These are phyloP conservation scores for Rhogogaster chlorosoma DNA, from an alignment of 2,888 invertebrate species.

Conservation along the genomic window DNA sequence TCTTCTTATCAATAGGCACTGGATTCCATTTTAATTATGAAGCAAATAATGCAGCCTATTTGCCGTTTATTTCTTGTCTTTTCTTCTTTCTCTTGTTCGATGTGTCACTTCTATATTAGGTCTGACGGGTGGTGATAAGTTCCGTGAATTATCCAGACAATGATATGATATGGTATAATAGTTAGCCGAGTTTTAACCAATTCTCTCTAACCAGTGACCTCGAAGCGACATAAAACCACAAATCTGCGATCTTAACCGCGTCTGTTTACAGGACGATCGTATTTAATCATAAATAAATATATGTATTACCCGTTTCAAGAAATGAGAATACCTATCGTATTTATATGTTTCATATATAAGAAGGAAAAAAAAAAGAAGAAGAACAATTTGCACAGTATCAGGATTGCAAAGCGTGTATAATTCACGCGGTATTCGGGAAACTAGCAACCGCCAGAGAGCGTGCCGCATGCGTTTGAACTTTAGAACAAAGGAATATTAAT, in stretches of 20 bases:
- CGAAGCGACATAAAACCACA: conserved; percentile 22
- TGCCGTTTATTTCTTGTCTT: not conserved
- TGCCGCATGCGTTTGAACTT: conserved; percentile 28
- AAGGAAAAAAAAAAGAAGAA: not conserved
- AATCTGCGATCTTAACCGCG: not conserved
- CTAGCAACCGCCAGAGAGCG: not conserved
- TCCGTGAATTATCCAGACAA: not conserved
- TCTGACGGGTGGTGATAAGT: not conserved
- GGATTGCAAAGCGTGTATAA: not conserved
- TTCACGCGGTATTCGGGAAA: conserved; percentile 1
- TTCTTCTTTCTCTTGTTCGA: not conserved
- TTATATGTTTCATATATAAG: not conserved
- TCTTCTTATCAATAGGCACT: not conserved
- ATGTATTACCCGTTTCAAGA: not conserved
- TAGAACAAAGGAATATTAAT: conserved; percentile 64
- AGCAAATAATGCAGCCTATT: not conserved
- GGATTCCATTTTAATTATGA: not conserved
- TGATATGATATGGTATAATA: not conserved
- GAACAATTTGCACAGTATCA: not conserved
- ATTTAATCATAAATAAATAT: not conserved
- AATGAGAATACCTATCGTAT: not conserved
- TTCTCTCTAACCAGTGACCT: not conserved
- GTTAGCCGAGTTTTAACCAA: conserved; percentile 2
- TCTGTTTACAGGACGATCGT: not conserved
- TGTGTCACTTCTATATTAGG: conserved; percentile 9